These are phyloP conservation scores for Orthonevra nobilis DNA, from an alignment of 2,888 invertebrate species.

Conservation along the genomic window DNA sequence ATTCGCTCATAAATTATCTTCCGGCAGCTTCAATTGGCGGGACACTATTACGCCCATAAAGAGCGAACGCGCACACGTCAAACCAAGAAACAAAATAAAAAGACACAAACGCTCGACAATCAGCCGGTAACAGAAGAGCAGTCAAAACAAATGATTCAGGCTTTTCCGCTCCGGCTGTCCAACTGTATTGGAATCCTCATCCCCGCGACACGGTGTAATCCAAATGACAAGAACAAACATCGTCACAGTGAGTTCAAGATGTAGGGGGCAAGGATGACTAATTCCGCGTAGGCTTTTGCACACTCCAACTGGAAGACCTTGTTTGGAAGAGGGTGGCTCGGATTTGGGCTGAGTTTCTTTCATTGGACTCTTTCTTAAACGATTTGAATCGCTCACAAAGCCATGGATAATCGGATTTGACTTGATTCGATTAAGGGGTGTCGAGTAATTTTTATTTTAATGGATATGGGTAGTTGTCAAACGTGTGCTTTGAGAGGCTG, in stretches of 20 bases:
- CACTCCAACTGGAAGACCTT: constrained; percentile 4
- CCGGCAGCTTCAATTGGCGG: constrained; percentile 67
- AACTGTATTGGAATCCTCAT: too few species aligned
- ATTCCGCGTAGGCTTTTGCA: neutral
- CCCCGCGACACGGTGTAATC: neutral
- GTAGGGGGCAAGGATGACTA: constrained; percentile 57
- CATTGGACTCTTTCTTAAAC: constrained; percentile 8
- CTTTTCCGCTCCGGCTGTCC: neutral
- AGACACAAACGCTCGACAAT: constrained; percentile 29
- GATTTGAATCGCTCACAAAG: constrained; percentile 38
- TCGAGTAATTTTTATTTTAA: constrained; percentile 14
- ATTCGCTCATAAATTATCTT: constrained; percentile 70
- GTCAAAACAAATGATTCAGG: constrained; percentile 46
- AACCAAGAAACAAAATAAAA: too few species aligned
- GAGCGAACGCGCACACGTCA: constrained; percentile 47
- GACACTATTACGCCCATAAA: constrained; percentile 34
- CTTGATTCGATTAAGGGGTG: constrained; percentile 45
- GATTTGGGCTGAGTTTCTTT: too few species aligned
- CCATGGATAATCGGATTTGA: constrained; percentile 34
- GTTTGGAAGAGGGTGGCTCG: neutral
- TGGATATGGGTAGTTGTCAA: neutral
- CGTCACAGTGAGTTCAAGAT: constrained; percentile 54
- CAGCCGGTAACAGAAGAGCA: constrained; percentile 43
- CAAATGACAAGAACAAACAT: neutral
- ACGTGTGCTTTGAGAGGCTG: constrained; percentile 1